Conservation (phyloP, 2,888 invertebrate species). For the Epirrita christyi region DNA sequence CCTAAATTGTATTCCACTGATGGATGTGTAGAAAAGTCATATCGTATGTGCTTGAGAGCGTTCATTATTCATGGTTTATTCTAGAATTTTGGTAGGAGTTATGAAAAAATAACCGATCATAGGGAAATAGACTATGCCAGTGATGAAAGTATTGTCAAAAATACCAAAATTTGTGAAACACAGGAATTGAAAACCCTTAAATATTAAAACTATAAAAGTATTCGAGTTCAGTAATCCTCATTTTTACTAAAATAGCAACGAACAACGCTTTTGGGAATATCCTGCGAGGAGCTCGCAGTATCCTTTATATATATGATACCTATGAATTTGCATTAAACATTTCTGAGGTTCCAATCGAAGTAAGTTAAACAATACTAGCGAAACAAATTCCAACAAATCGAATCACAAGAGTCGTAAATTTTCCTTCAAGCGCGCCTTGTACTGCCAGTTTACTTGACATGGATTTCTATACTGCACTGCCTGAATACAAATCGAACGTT, state of each 20-base stretch:
- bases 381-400: conserved; percentile 51
- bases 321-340: background rate
- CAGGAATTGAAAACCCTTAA: too few relatives aligned
- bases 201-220: too few relatives aligned
- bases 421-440: conserved; percentile 72
- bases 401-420: conserved; percentile 66
- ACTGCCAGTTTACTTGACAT: conserved; percentile 79
- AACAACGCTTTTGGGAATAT: too few relatives aligned
- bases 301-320: too few relatives aligned
- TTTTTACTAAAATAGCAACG: too few relatives aligned
- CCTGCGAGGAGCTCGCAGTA: too few relatives aligned
- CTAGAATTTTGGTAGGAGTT: conserved; percentile 12
- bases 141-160: too few relatives aligned
- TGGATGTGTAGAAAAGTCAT: conserved; percentile 70
- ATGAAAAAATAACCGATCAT: conserved; percentile 18
- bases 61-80: conserved; percentile 36
- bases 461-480: conserved; percentile 76
- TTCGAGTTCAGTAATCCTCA: too few relatives aligned
- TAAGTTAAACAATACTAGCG: conserved; percentile 24
- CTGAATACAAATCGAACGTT: conserved; percentile 79
- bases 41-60: conserved; percentile 49
- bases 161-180: too few relatives aligned
- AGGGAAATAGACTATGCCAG: conserved; percentile 2
- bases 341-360: conserved; percentile 9
- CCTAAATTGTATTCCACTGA: conserved; percentile 78